Evolutionary conservation across 2,113 vertebrate species (phyloP), one percentile per base, ranked within the genome.

Genomic region (Lota lota): DNA sequence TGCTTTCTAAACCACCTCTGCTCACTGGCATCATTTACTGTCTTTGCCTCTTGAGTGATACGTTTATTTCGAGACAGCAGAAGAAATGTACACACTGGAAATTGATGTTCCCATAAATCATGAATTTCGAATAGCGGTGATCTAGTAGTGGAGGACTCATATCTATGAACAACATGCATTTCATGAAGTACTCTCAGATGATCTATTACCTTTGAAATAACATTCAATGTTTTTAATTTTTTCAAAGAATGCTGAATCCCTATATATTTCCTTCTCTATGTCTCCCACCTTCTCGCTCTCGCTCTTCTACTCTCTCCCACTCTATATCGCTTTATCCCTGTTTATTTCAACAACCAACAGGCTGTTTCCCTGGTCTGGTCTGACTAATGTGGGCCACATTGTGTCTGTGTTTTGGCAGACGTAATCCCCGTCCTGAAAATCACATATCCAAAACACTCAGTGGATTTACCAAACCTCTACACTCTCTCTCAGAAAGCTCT

Each of bases 401-500:
- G 20, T 19, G 18, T 58, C 7, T 20, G 10, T 20, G 10, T 58
- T 4, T 58, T 15, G 20, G 63, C 75, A 78, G 62, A 78, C 74
- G 10, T 14, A 47, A 47, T 47, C 40, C 28, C 10, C 10, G 40
- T 47, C 40, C 40, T 33, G 50, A 82, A 84, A 78, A 28, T 63
- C 68, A 75, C 62, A 11, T 47, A 47, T 47, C 40, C 40, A 14
- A 47, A 47, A 47, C 40, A 47, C 40, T 47, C 40, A 14, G 40
- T 47, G 40, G 40, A 47, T 8, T 47, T 47, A 47, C 7, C 6
- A 14, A 47, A 47, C 40, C 40, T 47, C 40, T 47, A 51, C 58
- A 64, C 69, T 59, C 69, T 72, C 75, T 75, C 80, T 74, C 77
- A 65, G 67, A 83, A 83, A 76, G 79, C 80, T 87, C 82, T 80